Base-by-base conservation (phyloP, 2,113 vertebrate genomes). In the Leptosomus discolor region DNA sequence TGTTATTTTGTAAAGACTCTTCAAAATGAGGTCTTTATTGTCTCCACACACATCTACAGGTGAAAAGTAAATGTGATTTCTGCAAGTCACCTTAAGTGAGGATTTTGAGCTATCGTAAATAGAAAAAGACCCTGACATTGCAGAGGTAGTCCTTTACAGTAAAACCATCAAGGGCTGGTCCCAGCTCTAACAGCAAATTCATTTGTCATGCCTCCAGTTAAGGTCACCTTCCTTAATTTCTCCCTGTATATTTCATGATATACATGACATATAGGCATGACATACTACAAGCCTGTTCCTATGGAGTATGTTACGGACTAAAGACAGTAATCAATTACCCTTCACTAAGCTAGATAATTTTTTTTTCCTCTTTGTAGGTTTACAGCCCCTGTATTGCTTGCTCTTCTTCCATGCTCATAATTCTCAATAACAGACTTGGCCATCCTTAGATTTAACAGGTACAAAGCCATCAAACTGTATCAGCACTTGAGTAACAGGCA, bases 401-500 rank as follows among this genome's bases (percentile, higher is more conserved):
- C 26, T 76, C 36, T 37, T 58, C 51, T 76, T 64, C 53, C 50
- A 65, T 30, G 43, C 46, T 82, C 23, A 6, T 93, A 90, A 73
- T 61, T 90, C 43, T 83, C 48, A 51, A 1, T 58, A 71, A 85
- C 53, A 83, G 67, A 63, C 27, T 48, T 48, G 23, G 45, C 75
- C 64, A 60, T 78, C 60, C 73, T 56, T 29, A 19, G 16, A 68
- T 36, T 58, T 85, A 69, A 76, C 24, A 68, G 39, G 23, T 24
- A 32, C 80, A 73, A 67, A 77, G 45, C 39, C 65, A 54, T 65
- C 73, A 74, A 67, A 30, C 32, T 26, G 19, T 6, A 22, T 5
- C 0, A 0, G 45, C 64, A 32, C 27, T 6, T 2, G 8, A 2
- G 1, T 8, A 23, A 36, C 30, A 45, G 50, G 80, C 20, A 9